phyloP scores from a whole-genome alignment of 92 coral and sea anemone genomes.

The Umimayanthus chanpuru region DNA sequence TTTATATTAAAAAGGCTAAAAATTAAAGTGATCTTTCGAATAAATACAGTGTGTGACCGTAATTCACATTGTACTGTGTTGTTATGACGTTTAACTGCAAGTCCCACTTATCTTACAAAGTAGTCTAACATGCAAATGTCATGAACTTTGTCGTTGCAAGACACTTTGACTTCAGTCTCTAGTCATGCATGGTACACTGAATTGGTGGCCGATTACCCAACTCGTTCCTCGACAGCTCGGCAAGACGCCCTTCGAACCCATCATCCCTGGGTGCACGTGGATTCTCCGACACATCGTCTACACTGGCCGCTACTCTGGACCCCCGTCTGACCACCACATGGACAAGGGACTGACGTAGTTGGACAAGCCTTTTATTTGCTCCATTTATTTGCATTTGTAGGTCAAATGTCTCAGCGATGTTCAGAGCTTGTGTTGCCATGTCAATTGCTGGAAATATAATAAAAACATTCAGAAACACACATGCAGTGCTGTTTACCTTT shows the following conservation, averaged over 20 bases:
- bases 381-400: neutral
- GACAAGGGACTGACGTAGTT: neutral
- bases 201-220: neutral
- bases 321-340: neutral
- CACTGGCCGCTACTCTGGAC: neutral
- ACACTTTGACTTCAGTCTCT: too few relatives aligned
- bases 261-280: neutral
- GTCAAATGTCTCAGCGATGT: neutral
- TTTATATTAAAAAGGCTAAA: too few relatives aligned
- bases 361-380: neutral
- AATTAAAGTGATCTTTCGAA: too few relatives aligned
- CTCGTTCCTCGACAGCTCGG: neutral
- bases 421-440: neutral
- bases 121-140: too few relatives aligned
- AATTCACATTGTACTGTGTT: too few relatives aligned
- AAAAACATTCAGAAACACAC: too few relatives aligned
- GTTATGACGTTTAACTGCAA: too few relatives aligned
- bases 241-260: neutral
- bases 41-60: too few relatives aligned
- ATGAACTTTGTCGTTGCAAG: too few relatives aligned
- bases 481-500: too few relatives aligned
- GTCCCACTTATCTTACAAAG: too few relatives aligned
- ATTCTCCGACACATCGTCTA: conserved; percentile 4
- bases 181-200: neutral
- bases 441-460: conserved; percentile 3